These are phyloP conservation scores for Trematomus bernacchii DNA, from an alignment of 2,797 vertebrate genomes.

Conservation along the genomic window DNA sequence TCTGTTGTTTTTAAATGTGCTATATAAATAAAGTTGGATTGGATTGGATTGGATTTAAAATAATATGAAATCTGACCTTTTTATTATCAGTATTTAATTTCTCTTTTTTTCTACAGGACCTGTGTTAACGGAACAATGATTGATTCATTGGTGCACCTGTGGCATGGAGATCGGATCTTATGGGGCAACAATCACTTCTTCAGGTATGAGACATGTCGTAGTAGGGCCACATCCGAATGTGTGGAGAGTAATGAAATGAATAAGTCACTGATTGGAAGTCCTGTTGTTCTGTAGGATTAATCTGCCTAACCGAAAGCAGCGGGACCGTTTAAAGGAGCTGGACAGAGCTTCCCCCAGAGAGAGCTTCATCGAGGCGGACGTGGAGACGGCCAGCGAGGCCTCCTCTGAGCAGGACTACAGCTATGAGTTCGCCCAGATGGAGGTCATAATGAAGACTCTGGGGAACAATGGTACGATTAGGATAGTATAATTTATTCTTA, in stretches of 20 bases:
- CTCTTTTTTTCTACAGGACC: constrained; percentile 83
- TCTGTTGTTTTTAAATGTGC: no score
- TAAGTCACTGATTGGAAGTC: constrained; percentile 11
- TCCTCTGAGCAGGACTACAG: constrained; percentile 98
- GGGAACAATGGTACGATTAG: constrained; percentile 91
- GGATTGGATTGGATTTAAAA: no score
- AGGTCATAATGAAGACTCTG: constrained; percentile 98
- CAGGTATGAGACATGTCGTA: constrained; percentile 82
- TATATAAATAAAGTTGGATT: no score
- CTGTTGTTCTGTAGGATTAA: constrained; percentile 87
- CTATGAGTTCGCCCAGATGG: constrained; percentile 99
- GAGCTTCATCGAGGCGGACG: constrained; percentile 87
- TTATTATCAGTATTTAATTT: neutral
- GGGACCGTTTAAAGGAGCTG: constrained; percentile 94
- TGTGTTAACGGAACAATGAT: constrained; percentile 95
- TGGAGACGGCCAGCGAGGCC: constrained; percentile 95
- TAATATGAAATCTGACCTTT: constrained; percentile 10
- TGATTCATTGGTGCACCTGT: constrained; percentile 89
- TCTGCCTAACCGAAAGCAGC: constrained; percentile 93
- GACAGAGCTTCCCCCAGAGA: constrained; percentile 89
- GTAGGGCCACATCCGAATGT: neutral
- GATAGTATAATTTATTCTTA: constrained; percentile 15
- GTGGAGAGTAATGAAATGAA: neutral
- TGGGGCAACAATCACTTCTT: constrained; percentile 99
- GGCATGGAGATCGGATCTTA: constrained; percentile 97